Percentiles rank a stretch among this genome's conserved stretches.
Conservation (phyloP, 2,888 invertebrate genomes). For the Ormyrus thymus region DNA sequence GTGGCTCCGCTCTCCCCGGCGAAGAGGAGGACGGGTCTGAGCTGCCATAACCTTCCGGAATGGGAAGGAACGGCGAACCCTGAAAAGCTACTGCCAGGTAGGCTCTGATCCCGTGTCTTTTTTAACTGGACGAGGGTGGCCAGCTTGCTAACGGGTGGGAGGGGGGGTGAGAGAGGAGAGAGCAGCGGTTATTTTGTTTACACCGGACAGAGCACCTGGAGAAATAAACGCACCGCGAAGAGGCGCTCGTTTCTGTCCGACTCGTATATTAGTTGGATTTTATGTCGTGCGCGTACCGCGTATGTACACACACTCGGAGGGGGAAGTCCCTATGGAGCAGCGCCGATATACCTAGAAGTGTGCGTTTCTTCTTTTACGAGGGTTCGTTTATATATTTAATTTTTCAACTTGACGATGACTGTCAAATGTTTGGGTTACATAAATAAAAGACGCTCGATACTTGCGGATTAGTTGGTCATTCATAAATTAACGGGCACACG, state of each 20-base stretch:
- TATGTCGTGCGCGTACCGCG: not conserved
- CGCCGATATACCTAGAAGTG: too few species aligned
- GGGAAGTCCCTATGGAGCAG: not conserved
- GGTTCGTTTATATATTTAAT: too few species aligned
- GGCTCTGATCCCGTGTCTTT: too few species aligned
- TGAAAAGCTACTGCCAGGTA: too few species aligned
- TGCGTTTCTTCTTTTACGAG: too few species aligned
- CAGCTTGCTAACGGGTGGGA: not conserved
- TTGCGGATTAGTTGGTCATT: too few species aligned
- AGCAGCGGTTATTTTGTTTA: constrained; percentile 20
- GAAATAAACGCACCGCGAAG: not conserved
- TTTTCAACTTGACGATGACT: not conserved
- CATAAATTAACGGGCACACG: too few species aligned
- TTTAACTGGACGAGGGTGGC: too few species aligned
- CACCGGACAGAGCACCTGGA: too few species aligned
- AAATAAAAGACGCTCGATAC: not conserved
- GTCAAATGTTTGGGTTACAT: constrained; percentile 12
- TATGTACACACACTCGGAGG: not conserved
- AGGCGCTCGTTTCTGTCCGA: not conserved
- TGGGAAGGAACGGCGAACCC: not conserved
- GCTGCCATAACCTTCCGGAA: not conserved
- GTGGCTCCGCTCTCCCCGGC: not conserved
- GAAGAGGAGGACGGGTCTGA: not conserved
- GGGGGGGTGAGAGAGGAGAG: not conserved
- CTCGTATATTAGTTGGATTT: not conserved